Base-by-base conservation (phyloP, 2,113 vertebrate species). In the Asarcornis scutulata region DNA sequence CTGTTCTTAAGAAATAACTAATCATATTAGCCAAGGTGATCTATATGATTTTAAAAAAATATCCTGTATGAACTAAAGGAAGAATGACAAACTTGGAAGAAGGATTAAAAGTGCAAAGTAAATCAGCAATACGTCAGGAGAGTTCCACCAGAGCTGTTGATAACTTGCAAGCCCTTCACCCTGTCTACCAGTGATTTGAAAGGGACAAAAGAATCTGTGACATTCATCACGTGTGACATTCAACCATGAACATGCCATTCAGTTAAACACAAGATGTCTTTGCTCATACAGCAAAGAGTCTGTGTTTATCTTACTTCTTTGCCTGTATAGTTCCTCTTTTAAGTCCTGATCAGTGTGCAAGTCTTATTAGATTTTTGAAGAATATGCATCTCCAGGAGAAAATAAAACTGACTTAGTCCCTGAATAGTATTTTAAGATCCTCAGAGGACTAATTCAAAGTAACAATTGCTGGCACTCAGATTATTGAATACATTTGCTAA, bases 181-280 rank as follows among this genome's bases (percentile, higher is more conserved):
- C 50, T 77, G 50, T 77, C 72, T 71, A 86, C 68, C 36, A 91
- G 66, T 62, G 68, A 83, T 83, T 34, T 87, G 58, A 94, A 94
- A 87, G 14, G 38, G 40, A 93, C 88, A 93, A 94, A 93, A 87
- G 88, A 88, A 94, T 94, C 93, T 2, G 0, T 88, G 83, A 92
- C 92, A 94, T 86, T 86, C 73, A 94, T 92, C 62, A 82, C 52
- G 74, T 85, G 93, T 73, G 86, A 95, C 84, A 85, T 66, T 82
- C 80, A 96, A 53, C 58, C 76, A 73, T 58, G 62, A 80, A 89
- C 86, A 90, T 79, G 58, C 74, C 83, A 75, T 72, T 92, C 13
- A 1, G 73, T 46, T 68, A 79, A 20, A 84, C 27, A 86, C 56
- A 92, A 91, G 80, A 75, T 17, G 48, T 90, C 79, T 89, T 77